Base-by-base conservation (phyloP, 92 coral and sea anemone species). In the Porites cylindrica region DNA sequence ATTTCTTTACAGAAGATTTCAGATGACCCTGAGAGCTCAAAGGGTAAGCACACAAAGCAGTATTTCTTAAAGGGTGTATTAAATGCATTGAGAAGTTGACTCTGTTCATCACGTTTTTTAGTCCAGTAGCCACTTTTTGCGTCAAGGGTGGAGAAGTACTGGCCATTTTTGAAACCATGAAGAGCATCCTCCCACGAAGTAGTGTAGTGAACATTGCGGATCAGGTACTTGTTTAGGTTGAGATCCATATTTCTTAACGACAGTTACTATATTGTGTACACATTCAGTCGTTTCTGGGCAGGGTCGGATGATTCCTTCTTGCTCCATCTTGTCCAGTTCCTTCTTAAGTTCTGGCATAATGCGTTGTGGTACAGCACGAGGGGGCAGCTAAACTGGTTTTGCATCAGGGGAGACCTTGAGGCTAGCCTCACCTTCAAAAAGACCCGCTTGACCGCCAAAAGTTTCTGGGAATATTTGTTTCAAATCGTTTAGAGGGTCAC, bases 231-330 rank as follows among this genome's bases (percentile, higher is more conserved):
- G 82, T 93, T 86, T 50, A 88, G 80, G 62, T 16, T 91, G 84
- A 23, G 91, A 29, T 84, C 90, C 91, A 89, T 86, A 71, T 77
- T 87, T 87, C 77, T 94, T 91, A 66, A 83, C 88, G 64, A 83
- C 92, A 72, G 90, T 85, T 75, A 94, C 93, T 62, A 87, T 80
- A 89, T 91, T 91, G 70, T 94, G 89, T 43, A 91, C 94, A 91
- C 96, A 91, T 17, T 93, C 94, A 12, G 91, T 93, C 21, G 94
- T 91, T 86, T 93, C 94, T 85, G 93, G 94, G 51, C 92, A 94
- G 64, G 97, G 69, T 20, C 93, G 87, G 50, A 83, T 94, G 79
- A 91, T 94, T 78, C 91, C 94, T 82, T 93, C 91, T 64, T 88
- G 78, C 23, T 91, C 91, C 94, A 94, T 88, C 66, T 85, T 91